Base-by-base conservation (phyloP, 2,797 vertebrate species). In the Microctenopoma lineatum region DNA sequence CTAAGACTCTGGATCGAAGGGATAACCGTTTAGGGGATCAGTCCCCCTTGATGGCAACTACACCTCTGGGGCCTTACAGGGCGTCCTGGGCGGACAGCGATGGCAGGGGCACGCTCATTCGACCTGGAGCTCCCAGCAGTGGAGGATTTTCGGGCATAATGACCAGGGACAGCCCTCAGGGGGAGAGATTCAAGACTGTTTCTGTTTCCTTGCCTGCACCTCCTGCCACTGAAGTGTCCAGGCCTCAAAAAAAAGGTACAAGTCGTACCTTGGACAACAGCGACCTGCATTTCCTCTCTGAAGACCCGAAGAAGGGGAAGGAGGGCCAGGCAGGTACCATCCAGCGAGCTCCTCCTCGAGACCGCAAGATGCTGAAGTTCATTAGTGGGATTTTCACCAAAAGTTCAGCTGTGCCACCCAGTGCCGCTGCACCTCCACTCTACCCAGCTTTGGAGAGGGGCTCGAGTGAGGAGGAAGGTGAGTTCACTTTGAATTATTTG, bases 361-460 rank as follows among this genome's bases (percentile, higher is more conserved):
- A 98, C 92, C 91, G 96, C 38, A 98, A 96, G 89, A 97, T 98
- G 97, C 95, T 98, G 42, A 98, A 97, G 92, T 97, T 97, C 90
- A 98, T 98, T 82, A 98, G 97, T 50, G 97, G 97, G 59, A 98
- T 98, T 87, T 98, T 98, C 87, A 93, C 95, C 85, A 97, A 97
- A 91, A 97, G 95, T 87, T 84, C 93, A 0, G 84, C 91, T 0
- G 89, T 78, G 26, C 91, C 95, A 15, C 90, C 94, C 65, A 92
- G 67, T 12, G 73, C 67, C 78, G 36, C 87, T 7, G 38, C 90
- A 14, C 68, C 88, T 12, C 75, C 90, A 15, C 91, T 90, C 47
- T 92, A 87, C 66, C 87, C 86, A 25, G 85, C 93, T 47, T 73
- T 91, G 64, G 89, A 93, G 65, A 87, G 93, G 66, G 92, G 92